Conservation (phyloP, 2,113 vertebrate genomes). For the Telmatochromis brichardi region DNA sequence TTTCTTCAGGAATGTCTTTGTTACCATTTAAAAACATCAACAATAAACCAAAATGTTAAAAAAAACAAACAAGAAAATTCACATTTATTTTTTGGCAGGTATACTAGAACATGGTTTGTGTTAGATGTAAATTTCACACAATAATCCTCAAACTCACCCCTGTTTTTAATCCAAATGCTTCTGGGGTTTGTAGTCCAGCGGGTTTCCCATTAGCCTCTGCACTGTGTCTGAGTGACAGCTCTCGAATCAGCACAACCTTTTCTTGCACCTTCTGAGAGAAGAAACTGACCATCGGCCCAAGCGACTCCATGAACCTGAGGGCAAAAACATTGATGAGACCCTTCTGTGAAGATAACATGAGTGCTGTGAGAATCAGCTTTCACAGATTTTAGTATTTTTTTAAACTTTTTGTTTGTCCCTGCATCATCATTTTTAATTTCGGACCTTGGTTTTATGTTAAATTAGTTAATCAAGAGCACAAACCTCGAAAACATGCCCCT, state of each 20-base stretch:
- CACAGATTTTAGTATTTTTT: neutral
- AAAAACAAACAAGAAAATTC: neutral
- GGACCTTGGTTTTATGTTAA: neutral
- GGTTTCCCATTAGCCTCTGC: constrained; percentile 6
- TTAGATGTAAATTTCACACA: too few relatives aligned
- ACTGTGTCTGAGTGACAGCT: constrained; percentile 17
- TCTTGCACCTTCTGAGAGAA: constrained; percentile 56
- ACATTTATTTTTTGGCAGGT: neutral
- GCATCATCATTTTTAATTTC: neutral
- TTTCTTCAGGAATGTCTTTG: neutral
- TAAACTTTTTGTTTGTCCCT: neutral
- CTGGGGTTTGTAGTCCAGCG: neutral
- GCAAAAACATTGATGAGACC: neutral
- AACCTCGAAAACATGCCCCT: neutral
- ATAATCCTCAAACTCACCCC: constrained; percentile 38
- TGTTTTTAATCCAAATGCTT: neutral
- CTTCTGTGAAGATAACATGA: neutral
- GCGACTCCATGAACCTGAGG: constrained; percentile 60
- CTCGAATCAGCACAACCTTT: constrained; percentile 22
- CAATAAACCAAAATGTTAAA: neutral
- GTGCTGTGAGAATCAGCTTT: neutral
- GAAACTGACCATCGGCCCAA: constrained; percentile 52
- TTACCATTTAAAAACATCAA: neutral
- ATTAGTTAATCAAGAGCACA: neutral
- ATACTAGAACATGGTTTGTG: neutral